phyloP scores from a whole-genome alignment of 2,797 vertebrate species.

The Ptychobarbus kaznakovi region DNA sequence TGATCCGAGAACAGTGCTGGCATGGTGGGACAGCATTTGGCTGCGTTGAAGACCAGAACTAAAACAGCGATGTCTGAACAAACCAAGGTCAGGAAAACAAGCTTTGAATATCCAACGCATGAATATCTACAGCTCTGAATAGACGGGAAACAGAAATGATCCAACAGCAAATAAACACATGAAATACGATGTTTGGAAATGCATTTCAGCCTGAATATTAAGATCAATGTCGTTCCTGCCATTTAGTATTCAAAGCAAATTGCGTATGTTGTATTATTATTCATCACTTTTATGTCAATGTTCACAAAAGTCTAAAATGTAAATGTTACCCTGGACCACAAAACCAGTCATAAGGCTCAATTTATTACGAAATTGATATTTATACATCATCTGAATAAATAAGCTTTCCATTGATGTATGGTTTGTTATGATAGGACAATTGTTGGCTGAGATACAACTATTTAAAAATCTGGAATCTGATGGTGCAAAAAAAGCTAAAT shows the following conservation, averaged over 20 bases:
- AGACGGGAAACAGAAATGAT: not conserved
- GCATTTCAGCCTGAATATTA: not conserved
- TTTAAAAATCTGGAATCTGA: too few species aligned
- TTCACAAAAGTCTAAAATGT: not conserved
- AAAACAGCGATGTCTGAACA: constrained; percentile 92
- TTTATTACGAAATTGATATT: not conserved
- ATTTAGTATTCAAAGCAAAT: not conserved
- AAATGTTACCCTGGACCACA: not conserved
- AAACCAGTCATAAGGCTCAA: not conserved
- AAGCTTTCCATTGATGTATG: not conserved
- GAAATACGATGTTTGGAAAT: not conserved
- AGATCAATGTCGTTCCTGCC: not conserved
- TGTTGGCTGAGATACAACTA: too few species aligned
- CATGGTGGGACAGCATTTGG: constrained; percentile 94
- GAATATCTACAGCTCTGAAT: not conserved
- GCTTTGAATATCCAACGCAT: constrained; percentile 39
- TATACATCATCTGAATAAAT: not conserved
- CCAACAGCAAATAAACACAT: not conserved
- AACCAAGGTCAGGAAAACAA: constrained; percentile 49
- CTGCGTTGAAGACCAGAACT: constrained; percentile 96
- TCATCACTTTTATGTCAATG: not conserved
- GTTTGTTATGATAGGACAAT: not conserved
- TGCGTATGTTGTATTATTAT: not conserved
- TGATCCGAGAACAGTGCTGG: constrained; percentile 95
- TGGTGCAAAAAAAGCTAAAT: too few species aligned